Evolutionary conservation across 2,113 vertebrate species (phyloP).

Genomic region (Henicopernis longicauda): DNA sequence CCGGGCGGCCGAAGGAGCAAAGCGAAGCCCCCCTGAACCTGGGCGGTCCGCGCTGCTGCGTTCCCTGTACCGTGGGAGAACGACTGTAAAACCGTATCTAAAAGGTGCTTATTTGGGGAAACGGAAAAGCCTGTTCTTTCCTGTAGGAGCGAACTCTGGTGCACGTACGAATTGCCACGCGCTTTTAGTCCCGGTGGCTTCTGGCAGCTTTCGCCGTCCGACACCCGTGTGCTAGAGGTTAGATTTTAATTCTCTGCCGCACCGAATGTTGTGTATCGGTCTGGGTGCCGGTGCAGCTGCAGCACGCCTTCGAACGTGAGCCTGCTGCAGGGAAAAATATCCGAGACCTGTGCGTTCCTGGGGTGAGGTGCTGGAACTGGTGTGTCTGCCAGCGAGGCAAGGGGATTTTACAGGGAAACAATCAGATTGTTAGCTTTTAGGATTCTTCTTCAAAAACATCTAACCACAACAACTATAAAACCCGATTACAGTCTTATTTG

Average conservation of each 20-base stretch:
- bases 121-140: too few relatives aligned
- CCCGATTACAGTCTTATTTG: conserved; percentile 12
- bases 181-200: not conserved
- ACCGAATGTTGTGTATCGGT: not conserved
- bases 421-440: not conserved
- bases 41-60: too few relatives aligned
- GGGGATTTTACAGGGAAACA: not conserved
- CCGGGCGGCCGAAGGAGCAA: too few relatives aligned
- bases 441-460: conserved; percentile 17
- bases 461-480: not conserved
- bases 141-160: too few relatives aligned
- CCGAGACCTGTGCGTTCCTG: not conserved
- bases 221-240: not conserved
- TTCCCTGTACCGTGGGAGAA: too few relatives aligned
- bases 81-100: too few relatives aligned
- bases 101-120: too few relatives aligned
- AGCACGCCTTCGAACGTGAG: not conserved
- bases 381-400: not conserved
- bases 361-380: conserved; percentile 12
- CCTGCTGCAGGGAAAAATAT: not conserved
- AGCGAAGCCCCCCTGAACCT: too few relatives aligned
- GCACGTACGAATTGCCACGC: too few relatives aligned
- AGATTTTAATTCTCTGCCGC: not conserved
- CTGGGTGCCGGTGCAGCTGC: too few relatives aligned
- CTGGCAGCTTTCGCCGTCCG: not conserved